Evolutionary conservation across 2,797 vertebrate species (phyloP).

Genomic region (Gallirallus australis): DNA sequence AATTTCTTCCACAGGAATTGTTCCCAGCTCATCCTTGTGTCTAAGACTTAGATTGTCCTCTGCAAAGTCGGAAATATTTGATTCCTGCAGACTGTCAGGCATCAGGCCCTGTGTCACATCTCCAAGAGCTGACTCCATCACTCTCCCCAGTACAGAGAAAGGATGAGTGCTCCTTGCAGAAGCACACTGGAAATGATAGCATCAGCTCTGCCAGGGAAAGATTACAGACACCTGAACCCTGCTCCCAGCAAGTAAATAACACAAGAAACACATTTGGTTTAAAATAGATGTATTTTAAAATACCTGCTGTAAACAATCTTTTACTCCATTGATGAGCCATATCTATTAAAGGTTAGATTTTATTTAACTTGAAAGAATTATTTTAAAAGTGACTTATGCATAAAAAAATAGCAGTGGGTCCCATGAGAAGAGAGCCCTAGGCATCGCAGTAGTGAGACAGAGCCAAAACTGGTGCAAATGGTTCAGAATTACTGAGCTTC

Average conservation of each 20-base stretch:
- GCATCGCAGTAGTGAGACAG: background rate
- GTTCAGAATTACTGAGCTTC: background rate
- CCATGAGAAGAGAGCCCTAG: too few species aligned
- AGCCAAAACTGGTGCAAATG: background rate
- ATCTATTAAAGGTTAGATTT: background rate
- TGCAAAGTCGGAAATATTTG: background rate
- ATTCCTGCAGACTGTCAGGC: background rate
- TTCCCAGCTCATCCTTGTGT: background rate
- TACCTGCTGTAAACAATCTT: background rate
- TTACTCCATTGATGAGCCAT: fast-evolving
- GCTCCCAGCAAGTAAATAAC: background rate
- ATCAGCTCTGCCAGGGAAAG: background rate
- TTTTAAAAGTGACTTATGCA: background rate
- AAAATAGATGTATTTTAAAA: background rate
- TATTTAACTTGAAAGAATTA: background rate
- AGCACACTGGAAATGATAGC: background rate
- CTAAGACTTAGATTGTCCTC: background rate
- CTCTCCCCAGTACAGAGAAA: background rate
- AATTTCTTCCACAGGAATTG: background rate
- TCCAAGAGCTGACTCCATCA: background rate
- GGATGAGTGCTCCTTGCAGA: background rate
- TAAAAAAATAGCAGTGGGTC: background rate
- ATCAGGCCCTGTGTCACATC: background rate
- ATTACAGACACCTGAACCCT: slow-evolving; percentile 58
- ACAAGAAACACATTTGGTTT: background rate